These are phyloP conservation scores for Seira ritae DNA, from an alignment of 2,888 invertebrate genomes.

Conservation along the genomic window DNA sequence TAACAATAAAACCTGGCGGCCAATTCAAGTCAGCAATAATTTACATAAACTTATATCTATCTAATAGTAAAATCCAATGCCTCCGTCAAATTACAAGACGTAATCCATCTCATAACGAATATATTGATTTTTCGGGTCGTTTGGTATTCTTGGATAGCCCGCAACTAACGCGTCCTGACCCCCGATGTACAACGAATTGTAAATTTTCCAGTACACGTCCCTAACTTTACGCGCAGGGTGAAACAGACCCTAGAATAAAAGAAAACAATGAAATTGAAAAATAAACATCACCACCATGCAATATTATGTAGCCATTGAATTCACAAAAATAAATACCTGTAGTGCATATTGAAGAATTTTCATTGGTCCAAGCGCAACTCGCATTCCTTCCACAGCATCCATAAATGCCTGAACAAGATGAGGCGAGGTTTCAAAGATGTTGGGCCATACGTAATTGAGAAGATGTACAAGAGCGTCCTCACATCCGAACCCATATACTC, in stretches of 20 bases:
- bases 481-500: slow-evolving; percentile 98
- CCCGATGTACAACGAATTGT: slow-evolving; percentile 99
- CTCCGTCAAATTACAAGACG: slow-evolving; percentile 82
- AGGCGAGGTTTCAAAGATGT: slow-evolving; percentile 99
- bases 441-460: slow-evolving; percentile 98
- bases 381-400: slow-evolving; percentile 98
- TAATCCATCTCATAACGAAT: slow-evolving; percentile 96
- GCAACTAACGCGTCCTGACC: slow-evolving; percentile 98
- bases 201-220: slow-evolving; percentile 99
- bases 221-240: slow-evolving; percentile 99
- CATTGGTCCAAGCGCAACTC: slow-evolving; percentile 96
- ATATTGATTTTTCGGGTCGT: slow-evolving; percentile 96
- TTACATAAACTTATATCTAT: not conserved
- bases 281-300: too few species aligned
- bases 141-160: slow-evolving; percentile 96
- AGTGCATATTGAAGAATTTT: slow-evolving; percentile 97
- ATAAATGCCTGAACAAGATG: slow-evolving; percentile 99
- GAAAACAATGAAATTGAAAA: slow-evolving; percentile 28
- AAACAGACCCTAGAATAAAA: slow-evolving; percentile 89
- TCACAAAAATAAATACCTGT: slow-evolving; percentile 81
- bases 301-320: not conserved
- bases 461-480: slow-evolving; percentile 98
- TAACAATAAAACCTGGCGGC: slow-evolving; percentile 2
- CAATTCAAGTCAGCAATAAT: slow-evolving; percentile 1
- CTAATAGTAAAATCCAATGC: not conserved